Percentiles rank a stretch among this genome's conserved stretches.
Evolutionary conservation across 2,797 vertebrate genomes (phyloP).

Genomic region (Myiothlypis coronata): DNA sequence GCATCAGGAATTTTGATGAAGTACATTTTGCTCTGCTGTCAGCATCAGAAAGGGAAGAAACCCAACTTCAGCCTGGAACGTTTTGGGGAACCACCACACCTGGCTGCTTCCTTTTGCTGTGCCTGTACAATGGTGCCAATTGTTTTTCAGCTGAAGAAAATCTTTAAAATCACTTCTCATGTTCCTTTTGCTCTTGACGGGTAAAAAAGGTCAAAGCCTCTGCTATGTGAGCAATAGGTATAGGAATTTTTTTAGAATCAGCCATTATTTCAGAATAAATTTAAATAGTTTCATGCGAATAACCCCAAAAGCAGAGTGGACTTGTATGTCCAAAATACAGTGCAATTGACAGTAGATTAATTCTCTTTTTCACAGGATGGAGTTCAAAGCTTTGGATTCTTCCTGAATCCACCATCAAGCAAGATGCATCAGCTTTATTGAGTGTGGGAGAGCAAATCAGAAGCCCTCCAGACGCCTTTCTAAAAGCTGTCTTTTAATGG

Average conservation of each 20-base stretch:
- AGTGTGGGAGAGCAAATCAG: background rate
- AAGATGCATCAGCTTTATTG: background rate
- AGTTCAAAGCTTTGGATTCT: background rate
- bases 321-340: background rate
- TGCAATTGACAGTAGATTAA: background rate
- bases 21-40: background rate
- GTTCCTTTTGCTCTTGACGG: background rate
- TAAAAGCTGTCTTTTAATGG: background rate
- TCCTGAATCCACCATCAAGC: background rate
- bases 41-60: background rate
- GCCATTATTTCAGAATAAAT: background rate
- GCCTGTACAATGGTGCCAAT: background rate
- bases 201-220: background rate
- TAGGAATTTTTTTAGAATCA: background rate
- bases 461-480: background rate
- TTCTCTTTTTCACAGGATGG: background rate
- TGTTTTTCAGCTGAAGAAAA: background rate
- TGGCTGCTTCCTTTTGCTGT: background rate
- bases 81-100: background rate
- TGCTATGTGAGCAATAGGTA: background rate
- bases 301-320: background rate
- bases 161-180: background rate
- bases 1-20: background rate
- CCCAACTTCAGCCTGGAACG: accelerated
- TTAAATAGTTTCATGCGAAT: background rate